Evolutionary conservation across 2,797 vertebrate species (phyloP), one percentile per base, ranked within the genome.

Genomic region (Pagetopsis macropterus): DNA sequence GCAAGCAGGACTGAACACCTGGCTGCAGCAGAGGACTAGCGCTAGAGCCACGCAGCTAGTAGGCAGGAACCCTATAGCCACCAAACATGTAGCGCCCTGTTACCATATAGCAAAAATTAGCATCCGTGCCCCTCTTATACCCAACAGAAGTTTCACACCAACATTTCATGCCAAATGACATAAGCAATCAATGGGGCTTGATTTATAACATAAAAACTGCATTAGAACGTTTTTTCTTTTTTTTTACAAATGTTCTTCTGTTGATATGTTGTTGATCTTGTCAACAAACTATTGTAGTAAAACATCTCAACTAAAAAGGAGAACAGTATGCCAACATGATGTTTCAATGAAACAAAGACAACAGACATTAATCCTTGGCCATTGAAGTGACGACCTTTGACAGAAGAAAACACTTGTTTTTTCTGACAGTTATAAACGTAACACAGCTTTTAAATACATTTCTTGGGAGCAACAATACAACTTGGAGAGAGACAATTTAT

Each of bases 311-410:
- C 76, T 84, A 76, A 87, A 85, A 87, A 7, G 43, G 52, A 84
- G 71, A 41, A 76, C 21, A 71, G 50, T 65, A 63, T 56, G 70
- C 75, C 81, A 86, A 79, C 78, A 80, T 67, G 4, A 86, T 79
- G 76, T 73, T 75, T 84, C 55, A 70, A 51, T 75, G 83, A 89
- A 86, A 91, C 78, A 64, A 61, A 76, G 68, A 83, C 79, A 81
- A 84, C 37, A 73, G 81, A 89, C 70, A 76, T 69, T 76, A 84
- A 88, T 91, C 88, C 89, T 88, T 90, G 87, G 86, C 88, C 60
- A 75, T 75, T 87, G 69, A 84, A 81, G 78, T 87, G 81, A 84
- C 64, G 82, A 89, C 75, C 85, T 90, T 88, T 89, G 89, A 90
- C 86, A 90, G 79, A 84, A 85, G 54, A 87, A 84, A 72, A 52